Base-by-base conservation (phyloP, 2,888 invertebrate genomes). In the Eucera pruinosa region DNA sequence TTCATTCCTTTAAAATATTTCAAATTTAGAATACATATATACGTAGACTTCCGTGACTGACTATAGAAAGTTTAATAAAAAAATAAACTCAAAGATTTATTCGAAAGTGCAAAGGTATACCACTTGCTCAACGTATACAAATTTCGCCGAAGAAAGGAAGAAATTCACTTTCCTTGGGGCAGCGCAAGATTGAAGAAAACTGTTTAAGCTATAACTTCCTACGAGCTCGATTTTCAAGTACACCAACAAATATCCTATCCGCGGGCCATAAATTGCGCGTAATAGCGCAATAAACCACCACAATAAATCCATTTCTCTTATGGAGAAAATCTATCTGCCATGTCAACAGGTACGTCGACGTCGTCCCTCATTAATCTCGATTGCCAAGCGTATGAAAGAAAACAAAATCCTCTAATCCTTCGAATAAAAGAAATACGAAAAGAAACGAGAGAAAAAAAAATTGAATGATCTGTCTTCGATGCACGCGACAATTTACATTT, bases 251-350 rank as follows among this genome's bases (percentile, higher is more conserved):
- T 61, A 36, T 58, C 69, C 30, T 39, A 33, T 54, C 36, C 39
- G 18, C 39, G 30, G 33, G 47, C 47, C 39, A 70, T 69, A 70
- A 70, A 74, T 74, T 64, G 45, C 61, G 13, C 55, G 55, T 48
- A 70, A 55, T 64, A 62, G 50, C 62, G 70, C 50, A 39, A 74
- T 74, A 74, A 74, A 74, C 57, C 43, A 15, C 23, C 36, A 36
- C 50, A 30, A 70, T 74, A 74, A 70, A 74, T 64, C 71, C 57
- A 55, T 70, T 65, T 74, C 57, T 41, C 48, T 47, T 23, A 4
- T 23, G 39, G 58, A 4, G 67, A 67, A 58, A 67, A 67, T 67
- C 67, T 48, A 67, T 67, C 48, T 48, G 20, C 30, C 54, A 33
- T 43, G 57, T 36, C 47, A 57, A 66, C 57, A 48, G 36, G 25